Percentiles rank a stretch among this genome's conserved stretches.
Evolutionary conservation across 2,888 invertebrate species (phyloP).

Genomic region (Microctonus brassicae): DNA sequence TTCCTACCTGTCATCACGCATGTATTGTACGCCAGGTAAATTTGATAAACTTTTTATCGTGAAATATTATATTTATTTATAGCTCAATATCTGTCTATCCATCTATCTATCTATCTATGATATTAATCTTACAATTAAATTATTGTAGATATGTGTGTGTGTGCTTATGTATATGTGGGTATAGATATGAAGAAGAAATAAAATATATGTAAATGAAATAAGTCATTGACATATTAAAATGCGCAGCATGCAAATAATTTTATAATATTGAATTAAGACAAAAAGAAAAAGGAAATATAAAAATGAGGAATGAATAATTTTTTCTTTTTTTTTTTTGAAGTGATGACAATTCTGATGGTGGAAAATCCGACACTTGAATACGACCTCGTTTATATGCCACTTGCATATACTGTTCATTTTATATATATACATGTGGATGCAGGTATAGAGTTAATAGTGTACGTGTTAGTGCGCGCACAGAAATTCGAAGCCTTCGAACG

Average conservation of each 20-base stretch:
- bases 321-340: not conserved
- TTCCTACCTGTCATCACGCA: too few species aligned
- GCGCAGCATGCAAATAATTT: not conserved
- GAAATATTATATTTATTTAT: not conserved
- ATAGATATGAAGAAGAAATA: not conserved
- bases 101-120: not conserved
- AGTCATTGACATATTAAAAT: not conserved
- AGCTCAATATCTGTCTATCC: not conserved
- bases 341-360: conserved; percentile 4
- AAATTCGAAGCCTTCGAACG: conserved; percentile 50
- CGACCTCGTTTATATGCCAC: conserved; percentile 21
- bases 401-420: conserved; percentile 22
- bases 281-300: not conserved
- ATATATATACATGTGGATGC: too few species aligned
- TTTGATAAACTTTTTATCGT: not conserved
- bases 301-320: not conserved
- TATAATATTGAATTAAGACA: not conserved
- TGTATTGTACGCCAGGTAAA: not conserved
- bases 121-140: not conserved
- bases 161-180: not conserved
- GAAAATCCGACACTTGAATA: conserved; percentile 30
- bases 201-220: not conserved
- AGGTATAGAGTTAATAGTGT: conserved; percentile 21
- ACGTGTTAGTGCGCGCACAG: conserved; percentile 28
- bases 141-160: not conserved